These are phyloP conservation scores for Hippopotamus amphibius DNA, from an alignment of 2,113 vertebrate species.

Conservation along the genomic window DNA sequence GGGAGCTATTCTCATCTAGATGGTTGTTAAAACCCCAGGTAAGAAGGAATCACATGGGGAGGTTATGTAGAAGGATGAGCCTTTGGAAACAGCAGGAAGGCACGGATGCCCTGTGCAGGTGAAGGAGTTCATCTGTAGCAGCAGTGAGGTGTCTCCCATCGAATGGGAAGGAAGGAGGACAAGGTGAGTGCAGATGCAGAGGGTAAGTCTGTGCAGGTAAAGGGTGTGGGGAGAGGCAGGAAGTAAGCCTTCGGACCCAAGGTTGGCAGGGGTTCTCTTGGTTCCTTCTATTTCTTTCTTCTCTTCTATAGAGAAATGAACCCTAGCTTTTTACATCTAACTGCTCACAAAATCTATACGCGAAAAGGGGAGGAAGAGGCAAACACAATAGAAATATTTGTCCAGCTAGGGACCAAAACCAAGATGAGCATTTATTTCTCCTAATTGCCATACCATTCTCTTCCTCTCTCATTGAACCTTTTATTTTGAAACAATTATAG, in stretches of 20 bases:
- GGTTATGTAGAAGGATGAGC: background rate
- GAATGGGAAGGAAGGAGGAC: background rate
- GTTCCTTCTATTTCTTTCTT: background rate
- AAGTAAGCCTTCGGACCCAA: background rate
- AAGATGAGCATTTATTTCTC: background rate
- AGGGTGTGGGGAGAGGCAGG: background rate
- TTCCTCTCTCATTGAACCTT: background rate
- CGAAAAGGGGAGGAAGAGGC: background rate
- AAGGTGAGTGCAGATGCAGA: background rate
- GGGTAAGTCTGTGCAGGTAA: background rate
- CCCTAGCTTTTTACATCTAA: background rate
- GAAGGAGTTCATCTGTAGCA: no score
- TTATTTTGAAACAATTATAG: constrained; percentile 36
- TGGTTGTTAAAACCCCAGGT: background rate
- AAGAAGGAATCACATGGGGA: background rate
- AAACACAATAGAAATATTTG: constrained; percentile 32
- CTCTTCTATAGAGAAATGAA: background rate
- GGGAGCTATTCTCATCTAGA: background rate
- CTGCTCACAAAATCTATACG: background rate
- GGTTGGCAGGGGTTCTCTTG: background rate
- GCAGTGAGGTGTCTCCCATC: background rate
- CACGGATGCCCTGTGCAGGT: background rate
- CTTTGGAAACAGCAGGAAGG: background rate
- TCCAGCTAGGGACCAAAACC: background rate
- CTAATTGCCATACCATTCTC: background rate